Evolutionary conservation across 2,797 vertebrate species (phyloP).

Genomic region (Takifugu rubripes): DNA sequence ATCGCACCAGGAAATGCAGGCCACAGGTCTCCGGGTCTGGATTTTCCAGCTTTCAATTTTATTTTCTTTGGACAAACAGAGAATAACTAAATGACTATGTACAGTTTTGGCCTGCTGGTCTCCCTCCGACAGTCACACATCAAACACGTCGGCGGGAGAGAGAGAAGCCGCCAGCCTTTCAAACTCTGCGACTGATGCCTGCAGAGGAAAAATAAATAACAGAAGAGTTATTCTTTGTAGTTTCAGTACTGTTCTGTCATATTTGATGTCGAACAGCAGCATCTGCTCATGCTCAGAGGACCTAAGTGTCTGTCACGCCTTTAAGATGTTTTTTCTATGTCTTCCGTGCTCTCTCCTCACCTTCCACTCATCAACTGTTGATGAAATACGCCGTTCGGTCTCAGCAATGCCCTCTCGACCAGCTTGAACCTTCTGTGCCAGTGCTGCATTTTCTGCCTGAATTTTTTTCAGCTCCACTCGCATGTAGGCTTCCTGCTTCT

Average conservation of each 20-base stretch:
- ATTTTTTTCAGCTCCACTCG: conserved; percentile 72
- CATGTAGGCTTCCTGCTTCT: conserved; percentile 81
- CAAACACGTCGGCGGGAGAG: conserved; percentile 54
- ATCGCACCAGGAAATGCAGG: no score
- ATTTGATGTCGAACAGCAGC: no score
- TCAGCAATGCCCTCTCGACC: conserved; percentile 76
- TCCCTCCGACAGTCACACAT: conserved; percentile 42
- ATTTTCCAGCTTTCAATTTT: conserved; percentile 6
- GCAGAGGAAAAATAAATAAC: conserved; percentile 8
- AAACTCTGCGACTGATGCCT: conserved; percentile 69
- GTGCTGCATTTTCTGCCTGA: conserved; percentile 72
- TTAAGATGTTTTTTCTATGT: neutral
- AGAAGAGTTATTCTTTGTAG: neutral
- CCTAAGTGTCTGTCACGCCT: no score
- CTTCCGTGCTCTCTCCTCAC: conserved; percentile 41
- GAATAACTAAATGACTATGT: conserved; percentile 25
- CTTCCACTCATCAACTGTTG: conserved; percentile 73
- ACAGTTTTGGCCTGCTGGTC: conserved; percentile 11
- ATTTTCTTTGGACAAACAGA: conserved; percentile 21
- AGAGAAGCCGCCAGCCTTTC: conserved; percentile 56
- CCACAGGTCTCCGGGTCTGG: neutral
- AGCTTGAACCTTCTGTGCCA: conserved; percentile 69
- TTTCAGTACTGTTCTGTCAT: neutral
- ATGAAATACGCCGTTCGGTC: conserved; percentile 71
- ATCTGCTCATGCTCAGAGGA: no score